Base-by-base conservation (phyloP, 1,140 invertebrate species). In the Listronotus bonariensis region DNA sequence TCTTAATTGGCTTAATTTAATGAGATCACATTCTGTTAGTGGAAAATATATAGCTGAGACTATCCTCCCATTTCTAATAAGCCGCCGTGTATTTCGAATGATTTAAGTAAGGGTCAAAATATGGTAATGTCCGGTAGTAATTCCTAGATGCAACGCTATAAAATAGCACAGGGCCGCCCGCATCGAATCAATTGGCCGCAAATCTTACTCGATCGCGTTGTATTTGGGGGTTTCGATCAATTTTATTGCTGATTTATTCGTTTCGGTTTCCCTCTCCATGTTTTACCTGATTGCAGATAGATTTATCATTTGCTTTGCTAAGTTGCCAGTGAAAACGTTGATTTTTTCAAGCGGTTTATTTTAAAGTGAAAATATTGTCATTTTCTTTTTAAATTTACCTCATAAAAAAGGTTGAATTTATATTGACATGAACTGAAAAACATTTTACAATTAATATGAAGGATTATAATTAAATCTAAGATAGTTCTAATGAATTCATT, bases 171-270 rank as follows among this genome's bases (percentile, higher is more conserved):
- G 55, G 26, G 55, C 31, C 34, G 49, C 17, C 14, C 58, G 51
- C 46, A 56, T 61, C 64, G 54, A 49, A 70, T 70, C 68, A 68
- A 70, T 70, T 70, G 68, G 61, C 68, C 60, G 63, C 68, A 70
- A 70, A 70, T 70, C 60, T 68, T 49, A 41, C 51, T 43, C 63
- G 55, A 65, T 62, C 66, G 67, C 54, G 26, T 52, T 52, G 45
- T 52, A 49, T 58, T 26, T 38, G 54, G 57, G 45, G 38, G 52
- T 53, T 65, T 59, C 56, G 48, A 56, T 56, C 55, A 52, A 20
- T 69, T 69, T 69, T 69, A 69, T 69, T 61, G 68, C 68, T 69
- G 59, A 69, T 69, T 69, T 69, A 69, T 69, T 62, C 68, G 43
- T 14, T 36, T 8, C 14, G 45, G 36, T 60, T 51, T 51, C 46